Conservation (phyloP, 2,113 vertebrate genomes). For the Phaethon lepturus region DNA sequence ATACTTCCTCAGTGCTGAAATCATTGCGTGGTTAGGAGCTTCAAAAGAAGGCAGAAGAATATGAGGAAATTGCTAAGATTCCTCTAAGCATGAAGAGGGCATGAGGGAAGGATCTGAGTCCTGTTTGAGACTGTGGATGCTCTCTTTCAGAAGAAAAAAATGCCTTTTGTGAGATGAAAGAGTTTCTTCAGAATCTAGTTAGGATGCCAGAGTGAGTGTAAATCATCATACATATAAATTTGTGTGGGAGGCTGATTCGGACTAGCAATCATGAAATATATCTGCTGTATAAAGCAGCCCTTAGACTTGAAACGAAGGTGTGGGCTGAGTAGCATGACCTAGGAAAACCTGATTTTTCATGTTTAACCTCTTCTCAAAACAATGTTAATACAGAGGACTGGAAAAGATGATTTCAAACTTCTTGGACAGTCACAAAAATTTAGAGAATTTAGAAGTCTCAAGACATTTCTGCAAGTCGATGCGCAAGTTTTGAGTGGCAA, state of each 20-base stretch:
- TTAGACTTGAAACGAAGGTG: background rate
- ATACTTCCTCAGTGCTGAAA: background rate
- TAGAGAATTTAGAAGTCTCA: background rate
- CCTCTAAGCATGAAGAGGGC: background rate
- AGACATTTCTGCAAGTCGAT: background rate
- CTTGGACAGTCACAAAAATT: background rate
- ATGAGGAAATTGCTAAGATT: constrained; percentile 11
- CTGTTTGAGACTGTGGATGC: background rate
- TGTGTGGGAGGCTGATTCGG: background rate
- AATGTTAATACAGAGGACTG: background rate
- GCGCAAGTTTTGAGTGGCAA: background rate
- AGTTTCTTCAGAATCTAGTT: background rate
- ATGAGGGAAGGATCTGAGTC: background rate
- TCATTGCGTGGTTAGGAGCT: background rate
- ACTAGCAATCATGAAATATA: background rate
- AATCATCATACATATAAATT: background rate
- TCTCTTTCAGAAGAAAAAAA: background rate
- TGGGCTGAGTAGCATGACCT: background rate
- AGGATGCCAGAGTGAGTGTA: background rate
- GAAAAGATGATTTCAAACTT: background rate
- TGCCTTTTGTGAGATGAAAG: background rate
- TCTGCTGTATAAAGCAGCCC: background rate
- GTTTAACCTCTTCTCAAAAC: background rate
- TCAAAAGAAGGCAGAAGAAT: constrained; percentile 8
- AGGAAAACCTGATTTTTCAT: background rate